Evolutionary conservation across 1,140 invertebrate species (phyloP), one percentile per base, ranked within the genome.

Genomic region (Paraescarpia echinospica): DNA sequence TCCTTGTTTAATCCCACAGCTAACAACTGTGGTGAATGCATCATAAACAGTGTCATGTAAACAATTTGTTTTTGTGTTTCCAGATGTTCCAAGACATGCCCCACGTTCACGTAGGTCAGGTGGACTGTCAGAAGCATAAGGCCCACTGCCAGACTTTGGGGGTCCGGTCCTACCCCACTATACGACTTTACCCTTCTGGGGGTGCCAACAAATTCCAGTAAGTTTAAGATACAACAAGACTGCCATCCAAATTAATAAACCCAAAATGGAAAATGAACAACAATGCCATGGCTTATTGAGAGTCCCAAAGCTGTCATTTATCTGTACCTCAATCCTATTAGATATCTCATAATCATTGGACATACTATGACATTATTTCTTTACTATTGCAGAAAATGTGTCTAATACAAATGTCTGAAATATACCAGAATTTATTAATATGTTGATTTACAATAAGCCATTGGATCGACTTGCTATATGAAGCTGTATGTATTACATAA

Each of bases 131-230:
- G 92, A 95, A 95, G 35, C 95, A 98, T 94, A 88, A 94, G 12
- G 94, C 95, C 41, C 94, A 98, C 1, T 98, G 98, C 95, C 92
- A 94, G 35, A 93, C 95, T 2, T 96, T 97, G 95, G 96, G 96
- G 92, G 96, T 98, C 33, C 95, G 95, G n/a, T 97, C 97, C 77
- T 98, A 98, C 96, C 98, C 98, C 0, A 97, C 97, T 27, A 97
- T 98, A 93, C 96, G 97, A 92, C 94, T 98, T 1, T 98, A 98
- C 95, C 97, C 97, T 8, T 94, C 96, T 2, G 97, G 96, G 33
- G 97, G 92, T 12, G 91, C 92, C 34, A 91, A 93, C 95, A 94
- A 95, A 96, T 59, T 93, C 96, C 96, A 94, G 97, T 97, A 96
- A 96, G 97, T 97, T 91, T 41, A 41, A 6, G 4, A 41, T 41